Conservation (phyloP, 2,113 vertebrate genomes). For the Brienomyrus brachyistius region DNA sequence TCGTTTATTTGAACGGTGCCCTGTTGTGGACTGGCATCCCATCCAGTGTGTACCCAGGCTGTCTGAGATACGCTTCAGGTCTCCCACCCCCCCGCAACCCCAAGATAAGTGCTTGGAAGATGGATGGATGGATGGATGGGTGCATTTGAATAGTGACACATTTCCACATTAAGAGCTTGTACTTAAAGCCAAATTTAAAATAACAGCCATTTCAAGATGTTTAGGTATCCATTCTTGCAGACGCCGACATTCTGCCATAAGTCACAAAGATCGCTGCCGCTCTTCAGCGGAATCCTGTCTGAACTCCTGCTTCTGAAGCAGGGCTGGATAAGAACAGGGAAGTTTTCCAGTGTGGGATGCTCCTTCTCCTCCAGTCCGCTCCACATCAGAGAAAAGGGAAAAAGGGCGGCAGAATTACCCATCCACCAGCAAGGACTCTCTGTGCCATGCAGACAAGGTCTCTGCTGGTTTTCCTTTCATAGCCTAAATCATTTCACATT, state of each 20-base stretch:
- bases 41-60: neutral
- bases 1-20: neutral
- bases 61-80: neutral
- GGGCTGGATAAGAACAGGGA: neutral
- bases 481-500: neutral
- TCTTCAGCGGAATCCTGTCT: conserved; percentile 29
- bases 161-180: neutral
- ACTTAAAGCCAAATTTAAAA: neutral
- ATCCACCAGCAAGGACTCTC: neutral
- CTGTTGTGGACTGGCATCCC: neutral
- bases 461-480: neutral
- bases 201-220: conserved; percentile 47
- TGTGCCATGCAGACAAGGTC: neutral
- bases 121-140: neutral
- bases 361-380: neutral
- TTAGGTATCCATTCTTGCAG: conserved; percentile 39
- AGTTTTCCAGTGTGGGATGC: neutral
- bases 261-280: conserved; percentile 24
- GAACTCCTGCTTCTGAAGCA: conserved; percentile 16
- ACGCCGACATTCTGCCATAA: conserved; percentile 31
- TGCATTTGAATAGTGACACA: neutral
- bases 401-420: neutral
- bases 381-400: neutral
- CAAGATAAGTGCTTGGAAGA: neutral
- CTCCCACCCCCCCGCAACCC: neutral